A percentile compares a stretch with the other conserved stretches of the same genome.
These are phyloP conservation scores for Rhagologus leucostigma DNA, from an alignment of 2,113 vertebrate species.

Conservation along the genomic window DNA sequence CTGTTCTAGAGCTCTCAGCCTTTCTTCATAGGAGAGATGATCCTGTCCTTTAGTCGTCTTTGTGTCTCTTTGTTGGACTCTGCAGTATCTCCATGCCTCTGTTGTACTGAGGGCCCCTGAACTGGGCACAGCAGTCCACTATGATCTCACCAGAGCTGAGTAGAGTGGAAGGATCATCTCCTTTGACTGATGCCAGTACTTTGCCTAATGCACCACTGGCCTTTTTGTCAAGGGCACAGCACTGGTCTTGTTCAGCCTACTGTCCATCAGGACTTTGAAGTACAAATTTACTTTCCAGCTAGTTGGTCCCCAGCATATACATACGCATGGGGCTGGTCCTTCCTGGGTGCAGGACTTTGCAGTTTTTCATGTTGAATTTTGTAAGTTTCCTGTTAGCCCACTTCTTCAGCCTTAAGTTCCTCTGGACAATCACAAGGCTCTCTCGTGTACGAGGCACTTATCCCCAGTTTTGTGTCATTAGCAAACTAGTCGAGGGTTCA, in stretches of 20 bases:
- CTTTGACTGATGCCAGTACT: neutral
- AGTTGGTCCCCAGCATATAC: fast-evolving
- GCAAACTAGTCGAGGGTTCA: neutral
- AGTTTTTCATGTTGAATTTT: neutral
- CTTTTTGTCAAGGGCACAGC: neutral
- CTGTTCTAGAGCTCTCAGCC: too few relatives aligned
- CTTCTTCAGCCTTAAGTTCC: neutral
- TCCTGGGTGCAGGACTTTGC: neutral
- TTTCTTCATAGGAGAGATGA: neutral
- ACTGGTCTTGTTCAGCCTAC: neutral
- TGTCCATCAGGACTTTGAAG: neutral
- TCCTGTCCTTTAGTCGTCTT: neutral
- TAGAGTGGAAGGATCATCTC: neutral
- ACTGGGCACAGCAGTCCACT: neutral
- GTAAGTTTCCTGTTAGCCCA: neutral
- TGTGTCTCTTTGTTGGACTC: neutral
- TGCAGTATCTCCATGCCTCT: neutral
- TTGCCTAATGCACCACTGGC: neutral
- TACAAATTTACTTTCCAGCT: neutral
- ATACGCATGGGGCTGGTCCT: fast-evolving
- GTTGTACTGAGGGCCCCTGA: neutral
- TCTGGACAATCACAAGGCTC: neutral
- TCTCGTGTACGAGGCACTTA: neutral
- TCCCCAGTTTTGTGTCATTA: neutral
- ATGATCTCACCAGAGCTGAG: neutral